Evolutionary conservation across 2,888 invertebrate species (phyloP), one percentile per base, ranked within the genome.

Genomic region (Brachylomia viminalis): DNA sequence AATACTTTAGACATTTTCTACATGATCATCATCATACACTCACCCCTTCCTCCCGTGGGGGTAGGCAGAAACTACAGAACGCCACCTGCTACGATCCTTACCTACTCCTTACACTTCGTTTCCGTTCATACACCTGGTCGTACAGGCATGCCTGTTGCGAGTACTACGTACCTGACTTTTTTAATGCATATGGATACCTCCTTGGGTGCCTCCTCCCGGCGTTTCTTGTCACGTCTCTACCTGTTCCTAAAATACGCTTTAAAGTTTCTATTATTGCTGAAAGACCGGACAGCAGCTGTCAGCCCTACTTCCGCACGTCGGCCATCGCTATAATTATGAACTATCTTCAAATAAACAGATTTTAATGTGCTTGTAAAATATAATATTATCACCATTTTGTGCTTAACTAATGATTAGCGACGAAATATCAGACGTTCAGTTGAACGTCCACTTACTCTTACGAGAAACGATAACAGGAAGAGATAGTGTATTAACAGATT

Each of bases 291-390:
- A 17, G n/a, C n/a, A 38, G n/a, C 10, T 33, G 47, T 1, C 82
- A 80, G 3, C 75, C 85, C 82, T 83, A 72, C 20, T 42, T 49
- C 47, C 11, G 33, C 33, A 62, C 54, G 58, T 52, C 59, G 1
- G 10, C n/a, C n/a, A 23, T 56, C 62, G 23, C 56, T 10, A 69
- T 23, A n/a, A n/a, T n/a, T n/a, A 59, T 61, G 30, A 69, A 79
- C 68, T 59, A 45, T 67, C 65, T 72, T 80, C 42, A 80, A 82
- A 80, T 84, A 27, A 75, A 80, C 62, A 15, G 67, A 17, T 72
- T 38, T 38, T 52, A 45, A 80, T 70, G 80, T 38, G 62, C 20
- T 56, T 27, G 64, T 80, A 38, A 80, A 79, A 47, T 79, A 69
- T 65, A 65, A 69, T 58, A 58, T 45, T 67, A 75, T 30, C 17